phyloP scores from a whole-genome alignment of 2,888 invertebrate species.

The Gerris lacustris region DNA sequence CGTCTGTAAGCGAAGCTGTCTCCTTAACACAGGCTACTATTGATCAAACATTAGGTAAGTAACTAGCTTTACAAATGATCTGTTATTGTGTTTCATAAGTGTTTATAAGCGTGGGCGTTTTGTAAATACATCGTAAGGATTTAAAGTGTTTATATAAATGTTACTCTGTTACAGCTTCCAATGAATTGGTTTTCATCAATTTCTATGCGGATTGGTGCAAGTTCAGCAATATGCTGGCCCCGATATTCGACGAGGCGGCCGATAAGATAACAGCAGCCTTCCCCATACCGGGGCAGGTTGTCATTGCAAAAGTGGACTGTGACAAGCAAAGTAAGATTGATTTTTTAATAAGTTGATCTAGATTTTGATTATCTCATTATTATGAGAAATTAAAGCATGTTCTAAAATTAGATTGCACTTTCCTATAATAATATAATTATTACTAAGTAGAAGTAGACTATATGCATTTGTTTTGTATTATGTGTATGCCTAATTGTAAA shows the following conservation, averaged over 20 bases:
- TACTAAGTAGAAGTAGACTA: too few relatives aligned
- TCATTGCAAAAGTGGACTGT: slow-evolving; percentile 94
- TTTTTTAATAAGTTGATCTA: slow-evolving; percentile 2
- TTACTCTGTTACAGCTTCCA: slow-evolving; percentile 57
- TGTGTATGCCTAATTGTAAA: too few relatives aligned
- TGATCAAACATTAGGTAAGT: slow-evolving; percentile 71
- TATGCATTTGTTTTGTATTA: background rate
- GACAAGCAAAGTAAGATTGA: slow-evolving; percentile 64
- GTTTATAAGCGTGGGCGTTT: background rate
- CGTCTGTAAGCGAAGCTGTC: slow-evolving; percentile 69
- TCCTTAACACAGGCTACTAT: slow-evolving; percentile 68
- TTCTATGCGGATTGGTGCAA: slow-evolving; percentile 99
- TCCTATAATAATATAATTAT: too few relatives aligned
- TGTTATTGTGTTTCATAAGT: slow-evolving; percentile 7
- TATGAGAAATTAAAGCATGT: too few relatives aligned
- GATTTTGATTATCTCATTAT: too few relatives aligned
- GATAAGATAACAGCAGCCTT: slow-evolving; percentile 68
- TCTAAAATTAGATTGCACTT: too few relatives aligned
- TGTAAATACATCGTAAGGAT: background rate
- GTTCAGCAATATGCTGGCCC: slow-evolving; percentile 92
- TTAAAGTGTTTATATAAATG: background rate
- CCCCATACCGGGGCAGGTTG: slow-evolving; percentile 64
- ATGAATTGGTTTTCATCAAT: slow-evolving; percentile 95
- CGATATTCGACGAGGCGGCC: slow-evolving; percentile 92
- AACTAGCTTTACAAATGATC: background rate